Percentiles rank a stretch among this genome's conserved stretches.
These are phyloP conservation scores for Tringa solitaria DNA, from an alignment of 2,113 vertebrate species.

Conservation along the genomic window DNA sequence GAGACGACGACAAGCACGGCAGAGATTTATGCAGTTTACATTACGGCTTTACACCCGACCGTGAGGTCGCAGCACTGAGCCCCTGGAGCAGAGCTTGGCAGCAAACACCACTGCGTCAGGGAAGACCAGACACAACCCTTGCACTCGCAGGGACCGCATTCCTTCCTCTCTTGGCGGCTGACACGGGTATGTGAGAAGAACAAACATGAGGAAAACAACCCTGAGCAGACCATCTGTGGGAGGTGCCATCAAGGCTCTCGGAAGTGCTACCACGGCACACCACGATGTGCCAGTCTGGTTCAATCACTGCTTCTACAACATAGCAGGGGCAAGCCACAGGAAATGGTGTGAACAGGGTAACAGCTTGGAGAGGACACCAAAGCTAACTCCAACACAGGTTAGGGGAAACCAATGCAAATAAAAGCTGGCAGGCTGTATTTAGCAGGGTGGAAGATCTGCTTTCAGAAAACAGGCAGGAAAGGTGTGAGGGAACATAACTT, in stretches of 20 bases:
- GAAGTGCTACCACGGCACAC: background rate
- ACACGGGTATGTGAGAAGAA: background rate
- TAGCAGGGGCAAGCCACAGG: background rate
- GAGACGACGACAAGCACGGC: accelerated
- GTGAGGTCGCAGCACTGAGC: background rate
- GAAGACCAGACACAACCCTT: background rate
- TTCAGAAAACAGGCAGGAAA: conserved; percentile 60
- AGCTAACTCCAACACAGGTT: background rate
- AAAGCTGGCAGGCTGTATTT: background rate
- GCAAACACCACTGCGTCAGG: background rate
- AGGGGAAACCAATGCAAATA: background rate
- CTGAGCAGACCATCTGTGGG: background rate
- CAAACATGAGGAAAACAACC: background rate
- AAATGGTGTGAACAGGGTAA: background rate
- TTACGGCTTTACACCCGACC: background rate
- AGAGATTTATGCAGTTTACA: background rate
- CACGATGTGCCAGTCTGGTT: background rate
- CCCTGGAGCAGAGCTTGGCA: background rate
- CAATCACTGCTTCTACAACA: background rate
- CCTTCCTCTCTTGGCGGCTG: background rate
- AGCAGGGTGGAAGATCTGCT: background rate
- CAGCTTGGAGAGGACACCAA: background rate
- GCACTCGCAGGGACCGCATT: background rate
- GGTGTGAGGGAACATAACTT: conserved; percentile 50
- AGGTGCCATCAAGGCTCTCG: background rate